Evolutionary conservation across 2,888 invertebrate genomes (phyloP).

Genomic region (Drosophila phalerata): DNA sequence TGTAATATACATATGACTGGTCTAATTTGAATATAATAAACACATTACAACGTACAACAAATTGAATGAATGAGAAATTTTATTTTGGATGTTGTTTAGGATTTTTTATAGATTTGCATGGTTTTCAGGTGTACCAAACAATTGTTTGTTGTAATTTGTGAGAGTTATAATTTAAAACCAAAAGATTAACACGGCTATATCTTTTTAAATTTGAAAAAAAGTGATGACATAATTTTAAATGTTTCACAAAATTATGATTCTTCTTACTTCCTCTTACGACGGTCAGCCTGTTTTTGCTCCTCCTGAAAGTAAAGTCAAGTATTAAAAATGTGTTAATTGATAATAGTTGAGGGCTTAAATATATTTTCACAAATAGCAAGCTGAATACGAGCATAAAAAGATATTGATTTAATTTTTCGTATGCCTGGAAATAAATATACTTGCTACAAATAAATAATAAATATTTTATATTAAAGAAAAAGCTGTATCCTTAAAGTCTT

Average conservation of each 20-base stretch:
- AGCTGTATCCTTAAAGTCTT: slow-evolving; percentile 25
- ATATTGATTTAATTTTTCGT: slow-evolving; percentile 27
- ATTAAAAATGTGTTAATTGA: slow-evolving; percentile 11
- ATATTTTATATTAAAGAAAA: neutral
- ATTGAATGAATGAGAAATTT: slow-evolving; percentile 26
- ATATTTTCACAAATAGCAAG: slow-evolving; percentile 70
- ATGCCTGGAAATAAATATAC: slow-evolving; percentile 71
- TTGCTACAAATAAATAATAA: slow-evolving; percentile 30
- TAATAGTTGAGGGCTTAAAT: slow-evolving; percentile 59
- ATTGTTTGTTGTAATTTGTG: slow-evolving; percentile 9
- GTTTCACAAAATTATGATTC: neutral
- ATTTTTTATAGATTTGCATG: slow-evolving; percentile 40
- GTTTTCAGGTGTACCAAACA: slow-evolving; percentile 21
- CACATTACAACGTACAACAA: slow-evolving; percentile 9
- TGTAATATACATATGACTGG: slow-evolving; percentile 6
- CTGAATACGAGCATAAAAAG: neutral
- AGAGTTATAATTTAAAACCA: slow-evolving; percentile 38
- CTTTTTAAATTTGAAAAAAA: slow-evolving; percentile 34
- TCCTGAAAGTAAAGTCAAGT: slow-evolving; percentile 65
- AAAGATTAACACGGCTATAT: slow-evolving; percentile 27
- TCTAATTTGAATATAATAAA: slow-evolving; percentile 3
- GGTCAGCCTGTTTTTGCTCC: slow-evolving; percentile 78
- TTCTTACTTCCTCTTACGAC: slow-evolving; percentile 73
- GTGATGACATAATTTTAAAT: slow-evolving; percentile 18
- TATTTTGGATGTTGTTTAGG: slow-evolving; percentile 36